Conservation (phyloP, 2,797 vertebrate genomes). For the Cyclopterus lumpus region DNA sequence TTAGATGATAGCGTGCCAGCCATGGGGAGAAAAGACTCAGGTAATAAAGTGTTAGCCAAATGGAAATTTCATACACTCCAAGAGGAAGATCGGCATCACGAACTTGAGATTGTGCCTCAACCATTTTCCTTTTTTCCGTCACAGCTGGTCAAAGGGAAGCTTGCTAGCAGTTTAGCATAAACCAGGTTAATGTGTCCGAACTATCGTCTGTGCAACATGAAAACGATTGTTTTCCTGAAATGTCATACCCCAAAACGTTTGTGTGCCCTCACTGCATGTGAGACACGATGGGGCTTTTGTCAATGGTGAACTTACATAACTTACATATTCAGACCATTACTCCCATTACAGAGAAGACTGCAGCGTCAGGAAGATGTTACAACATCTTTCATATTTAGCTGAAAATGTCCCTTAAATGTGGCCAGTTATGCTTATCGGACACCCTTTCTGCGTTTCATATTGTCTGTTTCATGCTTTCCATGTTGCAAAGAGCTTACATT, state of each 20-base stretch:
- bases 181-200: constrained; percentile 27
- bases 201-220: constrained; percentile 12
- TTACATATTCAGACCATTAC: constrained; percentile 9
- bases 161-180: background rate
- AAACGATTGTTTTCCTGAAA: constrained; percentile 31
- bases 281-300: constrained; percentile 13
- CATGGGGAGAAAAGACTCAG: constrained; percentile 97
- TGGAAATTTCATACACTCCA: background rate
- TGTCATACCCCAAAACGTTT: background rate
- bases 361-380: constrained; percentile 16
- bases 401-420: constrained; percentile 25
- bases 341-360: constrained; percentile 29
- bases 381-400: no score
- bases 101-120: background rate
- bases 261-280: constrained; percentile 16
- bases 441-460: constrained; percentile 49
- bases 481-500: constrained; percentile 76
- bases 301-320: background rate
- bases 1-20: constrained; percentile 93
- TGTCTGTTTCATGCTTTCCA: constrained; percentile 76
- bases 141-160: constrained; percentile 27
- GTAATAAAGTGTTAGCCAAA: constrained; percentile 84
- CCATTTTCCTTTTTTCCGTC: constrained; percentile 31
- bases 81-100: background rate
- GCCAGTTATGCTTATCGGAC: constrained; percentile 18